Conservation (phyloP, 1,140 invertebrate species). For the Ceratina japonica region DNA sequence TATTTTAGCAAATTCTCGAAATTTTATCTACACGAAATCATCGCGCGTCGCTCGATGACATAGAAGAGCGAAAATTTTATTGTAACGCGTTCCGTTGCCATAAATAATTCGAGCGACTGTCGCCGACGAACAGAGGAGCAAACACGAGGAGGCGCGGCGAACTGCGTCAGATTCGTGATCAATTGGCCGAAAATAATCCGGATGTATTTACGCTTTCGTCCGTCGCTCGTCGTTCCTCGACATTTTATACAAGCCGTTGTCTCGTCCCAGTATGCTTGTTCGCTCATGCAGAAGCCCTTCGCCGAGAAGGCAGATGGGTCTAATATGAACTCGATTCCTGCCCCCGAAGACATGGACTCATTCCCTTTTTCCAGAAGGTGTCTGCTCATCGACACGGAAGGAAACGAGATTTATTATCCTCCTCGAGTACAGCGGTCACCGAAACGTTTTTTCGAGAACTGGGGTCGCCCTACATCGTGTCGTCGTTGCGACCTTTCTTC, state of each 20-base stretch:
- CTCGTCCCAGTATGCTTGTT: slow-evolving; percentile 57
- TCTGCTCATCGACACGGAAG: slow-evolving; percentile 71
- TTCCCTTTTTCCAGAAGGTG: slow-evolving; percentile 63
- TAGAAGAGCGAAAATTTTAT: background rate
- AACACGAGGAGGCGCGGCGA: slow-evolving; percentile 73
- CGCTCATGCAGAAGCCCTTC: slow-evolving; percentile 74
- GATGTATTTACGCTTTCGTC: slow-evolving; percentile 65
- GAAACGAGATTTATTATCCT: slow-evolving; percentile 74
- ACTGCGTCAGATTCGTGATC: slow-evolving; percentile 74
- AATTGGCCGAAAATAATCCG: slow-evolving; percentile 78
- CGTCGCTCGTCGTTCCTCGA: slow-evolving; percentile 45
- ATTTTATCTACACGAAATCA: background rate
- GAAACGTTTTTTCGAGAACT: background rate
- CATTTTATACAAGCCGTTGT: slow-evolving; percentile 64
- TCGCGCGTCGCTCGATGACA: no score
- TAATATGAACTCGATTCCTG: slow-evolving; percentile 78
- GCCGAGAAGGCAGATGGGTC: slow-evolving; percentile 75
- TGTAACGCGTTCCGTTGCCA: background rate
- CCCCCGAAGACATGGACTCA: slow-evolving; percentile 74
- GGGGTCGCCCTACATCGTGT: background rate
- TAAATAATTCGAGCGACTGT: slow-evolving; percentile 31
- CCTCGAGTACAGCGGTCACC: slow-evolving; percentile 28
- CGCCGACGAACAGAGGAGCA: slow-evolving; percentile 60
- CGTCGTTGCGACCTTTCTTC: background rate
- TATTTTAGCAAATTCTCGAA: no score